Percentiles rank a stretch among this genome's conserved stretches.
These are phyloP conservation scores for Meloe dianella DNA, from an alignment of 2,888 invertebrate species.

Conservation along the genomic window DNA sequence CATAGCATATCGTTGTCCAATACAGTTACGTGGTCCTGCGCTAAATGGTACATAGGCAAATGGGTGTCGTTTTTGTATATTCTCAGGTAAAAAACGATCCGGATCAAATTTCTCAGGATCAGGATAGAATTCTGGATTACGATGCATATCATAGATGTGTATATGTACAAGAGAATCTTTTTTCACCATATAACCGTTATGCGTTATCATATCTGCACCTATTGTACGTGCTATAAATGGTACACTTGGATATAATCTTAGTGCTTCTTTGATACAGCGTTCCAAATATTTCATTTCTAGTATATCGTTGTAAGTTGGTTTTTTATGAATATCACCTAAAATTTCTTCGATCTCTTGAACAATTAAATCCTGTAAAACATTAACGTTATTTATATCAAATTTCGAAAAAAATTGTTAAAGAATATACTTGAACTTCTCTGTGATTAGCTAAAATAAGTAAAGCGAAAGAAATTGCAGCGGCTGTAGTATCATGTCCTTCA, in stretches of 20 bases:
- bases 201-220: constrained; percentile 42
- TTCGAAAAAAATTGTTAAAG: not conserved
- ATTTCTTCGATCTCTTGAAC: constrained; percentile 40
- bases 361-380: constrained; percentile 32
- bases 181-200: constrained; percentile 58
- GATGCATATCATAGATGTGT: constrained; percentile 68
- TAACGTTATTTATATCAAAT: not conserved
- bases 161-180: constrained; percentile 62
- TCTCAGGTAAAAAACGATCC: constrained; percentile 71
- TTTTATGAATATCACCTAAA: constrained; percentile 29
- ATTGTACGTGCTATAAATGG: constrained; percentile 50
- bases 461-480: constrained; percentile 37
- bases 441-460: constrained; percentile 38
- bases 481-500: constrained; percentile 52
- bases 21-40: constrained; percentile 72
- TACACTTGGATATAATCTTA: constrained; percentile 55
- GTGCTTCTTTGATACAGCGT: constrained; percentile 53
- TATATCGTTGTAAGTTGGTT: constrained; percentile 48
- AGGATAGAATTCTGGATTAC: constrained; percentile 67
- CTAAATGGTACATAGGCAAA: constrained; percentile 72
- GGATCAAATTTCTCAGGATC: constrained; percentile 72
- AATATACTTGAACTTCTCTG: constrained; percentile 36
- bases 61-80: constrained; percentile 63
- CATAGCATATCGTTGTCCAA: constrained; percentile 72
- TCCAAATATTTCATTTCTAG: constrained; percentile 54